These are phyloP conservation scores for Dryas iulia DNA, from an alignment of 1,140 invertebrate species.

Conservation along the genomic window DNA sequence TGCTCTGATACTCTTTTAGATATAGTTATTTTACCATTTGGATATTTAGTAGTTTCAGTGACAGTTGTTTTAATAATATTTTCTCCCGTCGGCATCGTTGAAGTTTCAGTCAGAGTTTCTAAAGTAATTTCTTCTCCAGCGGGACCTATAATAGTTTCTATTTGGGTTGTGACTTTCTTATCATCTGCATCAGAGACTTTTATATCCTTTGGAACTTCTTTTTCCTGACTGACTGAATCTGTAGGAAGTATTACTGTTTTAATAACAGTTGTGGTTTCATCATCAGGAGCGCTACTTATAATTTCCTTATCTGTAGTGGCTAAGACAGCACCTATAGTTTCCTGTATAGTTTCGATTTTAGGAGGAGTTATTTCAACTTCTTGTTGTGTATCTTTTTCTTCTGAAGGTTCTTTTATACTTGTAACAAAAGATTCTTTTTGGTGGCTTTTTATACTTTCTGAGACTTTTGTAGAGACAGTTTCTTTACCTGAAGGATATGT, in stretches of 20 bases:
- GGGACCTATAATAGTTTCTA: constrained; percentile 37
- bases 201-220: neutral
- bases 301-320: neutral
- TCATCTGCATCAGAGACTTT: constrained; percentile 7
- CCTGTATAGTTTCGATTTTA: neutral
- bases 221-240: neutral
- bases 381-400: neutral
- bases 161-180: constrained; percentile 13
- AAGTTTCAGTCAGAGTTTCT: constrained; percentile 28
- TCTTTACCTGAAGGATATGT: constrained; percentile 34
- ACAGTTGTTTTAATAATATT: constrained; percentile 30
- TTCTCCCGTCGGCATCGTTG: constrained; percentile 21
- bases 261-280: neutral
- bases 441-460: constrained; percentile 18
- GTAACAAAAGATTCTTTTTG: neutral
- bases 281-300: neutral
- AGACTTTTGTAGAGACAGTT: constrained; percentile 37
- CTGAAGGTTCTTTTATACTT: neutral
- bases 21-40: constrained; percentile 22
- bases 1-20: constrained; percentile 18
- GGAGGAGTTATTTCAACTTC: neutral
- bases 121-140: constrained; percentile 29
- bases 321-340: neutral
- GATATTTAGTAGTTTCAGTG: constrained; percentile 34
- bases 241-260: neutral